Conservation (phyloP, 1,140 invertebrate genomes). For the Babylonia areolata region DNA sequence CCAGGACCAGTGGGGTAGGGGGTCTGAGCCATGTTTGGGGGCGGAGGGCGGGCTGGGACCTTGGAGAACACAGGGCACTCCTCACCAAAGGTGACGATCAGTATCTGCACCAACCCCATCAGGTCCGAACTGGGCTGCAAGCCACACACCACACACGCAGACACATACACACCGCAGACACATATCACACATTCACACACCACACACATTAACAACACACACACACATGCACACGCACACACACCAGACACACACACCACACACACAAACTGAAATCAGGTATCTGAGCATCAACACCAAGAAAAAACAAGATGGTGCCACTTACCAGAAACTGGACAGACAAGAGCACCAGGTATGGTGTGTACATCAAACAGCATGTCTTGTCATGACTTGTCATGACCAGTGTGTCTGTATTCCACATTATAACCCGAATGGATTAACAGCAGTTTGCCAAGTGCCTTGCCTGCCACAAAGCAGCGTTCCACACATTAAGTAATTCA, state of each 20-base stretch:
- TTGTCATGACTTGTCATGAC: too few species aligned
- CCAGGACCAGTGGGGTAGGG: slow-evolving; percentile 50
- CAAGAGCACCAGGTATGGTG: too few species aligned
- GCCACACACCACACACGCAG: slow-evolving; percentile 4
- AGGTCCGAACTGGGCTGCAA: slow-evolving; percentile 88
- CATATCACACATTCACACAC: too few species aligned
- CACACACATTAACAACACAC: background rate
- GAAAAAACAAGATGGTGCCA: too few species aligned
- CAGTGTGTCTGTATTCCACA: too few species aligned
- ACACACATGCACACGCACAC: background rate
- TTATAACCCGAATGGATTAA: too few species aligned
- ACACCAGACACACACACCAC: background rate
- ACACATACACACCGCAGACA: background rate
- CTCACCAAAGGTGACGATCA: slow-evolving; percentile 96
- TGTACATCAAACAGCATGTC: too few species aligned
- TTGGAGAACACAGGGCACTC: slow-evolving; percentile 89
- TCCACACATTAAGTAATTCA: too few species aligned
- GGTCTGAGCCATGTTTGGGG: slow-evolving; percentile 67
- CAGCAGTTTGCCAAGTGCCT: too few species aligned
- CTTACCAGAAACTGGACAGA: too few species aligned
- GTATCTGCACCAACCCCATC: slow-evolving; percentile 89
- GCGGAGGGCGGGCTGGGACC: slow-evolving; percentile 41
- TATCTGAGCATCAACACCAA: too few species aligned
- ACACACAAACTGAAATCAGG: background rate
- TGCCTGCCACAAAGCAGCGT: too few species aligned